These are phyloP conservation scores for Morone chrysops DNA, from an alignment of 2,113 vertebrate genomes.

Conservation along the genomic window DNA sequence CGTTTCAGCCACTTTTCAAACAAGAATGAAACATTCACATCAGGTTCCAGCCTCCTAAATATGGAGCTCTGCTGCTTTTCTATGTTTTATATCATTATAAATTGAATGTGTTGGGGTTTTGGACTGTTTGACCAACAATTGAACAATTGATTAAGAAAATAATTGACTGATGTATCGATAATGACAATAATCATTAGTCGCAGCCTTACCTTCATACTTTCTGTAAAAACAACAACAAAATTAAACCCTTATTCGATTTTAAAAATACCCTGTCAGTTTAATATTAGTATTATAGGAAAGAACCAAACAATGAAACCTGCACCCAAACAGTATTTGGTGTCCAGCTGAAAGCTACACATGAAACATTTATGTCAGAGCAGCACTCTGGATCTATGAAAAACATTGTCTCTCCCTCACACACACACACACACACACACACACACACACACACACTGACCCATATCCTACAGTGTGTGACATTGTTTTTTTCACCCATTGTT, in stretches of 20 bases:
- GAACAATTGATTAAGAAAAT: not conserved
- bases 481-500: not conserved
- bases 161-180: not conserved
- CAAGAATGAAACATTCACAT: not conserved
- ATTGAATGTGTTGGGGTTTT: not conserved
- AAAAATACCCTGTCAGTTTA: not conserved
- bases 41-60: not conserved
- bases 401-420: constrained; percentile 22
- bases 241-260: not conserved
- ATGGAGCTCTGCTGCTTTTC: not conserved
- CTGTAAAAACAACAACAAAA: not conserved
- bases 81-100: not conserved
- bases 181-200: not conserved
- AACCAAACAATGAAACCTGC: not conserved
- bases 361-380: constrained; percentile 50
- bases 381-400: constrained; percentile 33
- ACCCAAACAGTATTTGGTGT: constrained; percentile 33
- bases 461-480: constrained; percentile 26
- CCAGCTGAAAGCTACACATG: constrained; percentile 26
- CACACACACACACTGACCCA: constrained; percentile 36
- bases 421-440: not conserved
- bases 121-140: not conserved
- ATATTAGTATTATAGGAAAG: not conserved
- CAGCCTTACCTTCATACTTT: not conserved
- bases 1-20: not conserved